Percentiles rank a stretch among this genome's conserved stretches.
phyloP scores from a whole-genome alignment of 2,797 vertebrate genomes.

The Mormyrus proboscirostris region DNA sequence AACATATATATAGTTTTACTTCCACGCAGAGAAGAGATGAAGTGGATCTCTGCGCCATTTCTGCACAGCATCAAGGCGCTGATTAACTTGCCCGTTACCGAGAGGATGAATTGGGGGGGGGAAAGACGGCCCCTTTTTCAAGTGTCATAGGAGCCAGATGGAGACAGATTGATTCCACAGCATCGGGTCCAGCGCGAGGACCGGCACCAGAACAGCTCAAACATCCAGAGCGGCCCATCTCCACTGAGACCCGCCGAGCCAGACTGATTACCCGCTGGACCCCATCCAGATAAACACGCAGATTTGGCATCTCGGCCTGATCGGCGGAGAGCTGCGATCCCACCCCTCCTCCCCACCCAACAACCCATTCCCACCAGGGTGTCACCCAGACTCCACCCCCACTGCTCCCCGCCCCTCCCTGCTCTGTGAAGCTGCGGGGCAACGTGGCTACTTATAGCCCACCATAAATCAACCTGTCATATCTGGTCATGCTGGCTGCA shows the following conservation, averaged over 20 bases:
- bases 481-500: constrained; percentile 64
- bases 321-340: not conserved
- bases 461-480: constrained; percentile 75
- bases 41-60: not conserved
- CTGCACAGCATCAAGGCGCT: not conserved
- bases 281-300: constrained; percentile 38
- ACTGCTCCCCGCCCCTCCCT: not conserved
- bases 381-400: constrained; percentile 14
- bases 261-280: constrained; percentile 42
- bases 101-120: not conserved
- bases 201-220: constrained; percentile 24
- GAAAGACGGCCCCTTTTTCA: not conserved
- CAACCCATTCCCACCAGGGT: constrained; percentile 17
- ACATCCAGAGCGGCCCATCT: not conserved
- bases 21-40: not conserved
- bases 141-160: not conserved
- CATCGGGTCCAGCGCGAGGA: not conserved
- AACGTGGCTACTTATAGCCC: constrained; percentile 61
- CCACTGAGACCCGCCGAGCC: constrained; percentile 25
- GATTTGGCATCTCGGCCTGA: constrained; percentile 36
- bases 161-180: not conserved
- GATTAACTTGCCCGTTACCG: not conserved
- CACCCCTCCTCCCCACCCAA: not conserved
- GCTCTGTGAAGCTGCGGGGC: constrained; percentile 15
- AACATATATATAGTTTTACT: not conserved